Evolutionary conservation across 2,113 vertebrate genomes (phyloP), one percentile per base, ranked within the genome.

Genomic region (Blennius ocellaris): DNA sequence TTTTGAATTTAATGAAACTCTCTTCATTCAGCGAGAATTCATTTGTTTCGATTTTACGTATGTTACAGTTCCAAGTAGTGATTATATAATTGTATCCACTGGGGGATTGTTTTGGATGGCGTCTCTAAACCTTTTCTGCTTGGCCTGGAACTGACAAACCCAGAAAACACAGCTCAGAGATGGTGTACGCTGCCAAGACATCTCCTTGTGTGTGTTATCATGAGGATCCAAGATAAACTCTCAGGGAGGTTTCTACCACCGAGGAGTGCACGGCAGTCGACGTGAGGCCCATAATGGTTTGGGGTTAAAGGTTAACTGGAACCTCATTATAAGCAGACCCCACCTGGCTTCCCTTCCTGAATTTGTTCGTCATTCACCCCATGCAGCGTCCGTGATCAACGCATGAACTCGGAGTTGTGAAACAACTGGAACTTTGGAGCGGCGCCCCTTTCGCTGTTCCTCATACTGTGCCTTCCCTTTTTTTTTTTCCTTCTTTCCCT

Each of bases 281-380:
- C 82, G 66, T 65, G 44, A 79, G 90, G 78, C 88, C 79, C 81
- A 9, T 68, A 78, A 82, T 78, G 82, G 81, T 74, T 84, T 67
- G 58, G 63, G 83, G 85, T 82, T 76, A 87, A 78, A 90, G 84
- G 89, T 92, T 90, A 91, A 92, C 73, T 68, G 15, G 88, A 92
- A 89, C 89, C 89, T 90, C 78, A 83, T 86, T 77, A 84, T 45
- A 43, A 69, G 69, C 76, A 52, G 65, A 63, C 84, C 87, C 88
- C 87, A 83, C 85, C 80, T 84, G 82, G 87, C 78, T 74, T 63
- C 10, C 81, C 84, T 87, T 88, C 88, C 91, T 91, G 77, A 75
- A 83, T 90, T 89, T 91, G 85, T 90, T 90, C 76, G 81, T 89
- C 86, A 87, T 89, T 81, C 59, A 74, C 90, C 88, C 90, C 91